A percentile compares a stretch with the other conserved stretches of the same genome.
phyloP scores from a whole-genome alignment of 2,113 vertebrate genomes.

The Podarcis muralis region DNA sequence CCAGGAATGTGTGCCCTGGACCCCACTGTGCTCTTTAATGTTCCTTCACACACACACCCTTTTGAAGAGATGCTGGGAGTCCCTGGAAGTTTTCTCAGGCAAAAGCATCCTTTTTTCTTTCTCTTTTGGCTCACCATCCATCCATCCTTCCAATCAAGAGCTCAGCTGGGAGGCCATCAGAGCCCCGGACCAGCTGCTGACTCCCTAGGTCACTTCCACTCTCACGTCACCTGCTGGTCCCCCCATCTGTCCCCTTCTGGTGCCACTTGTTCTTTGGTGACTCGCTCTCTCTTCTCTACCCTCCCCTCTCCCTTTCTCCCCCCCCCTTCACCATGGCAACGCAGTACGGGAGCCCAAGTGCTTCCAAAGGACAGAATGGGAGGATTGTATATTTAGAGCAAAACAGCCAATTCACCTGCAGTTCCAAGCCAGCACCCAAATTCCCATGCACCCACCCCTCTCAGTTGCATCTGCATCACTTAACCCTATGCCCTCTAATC shows the following conservation, averaged over 20 bases:
- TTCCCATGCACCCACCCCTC: background rate
- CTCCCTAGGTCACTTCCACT: constrained; percentile 3
- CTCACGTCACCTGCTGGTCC: background rate
- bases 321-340: constrained; percentile 13
- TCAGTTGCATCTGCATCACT: background rate
- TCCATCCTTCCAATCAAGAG: background rate
- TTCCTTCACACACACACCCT: background rate
- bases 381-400: background rate
- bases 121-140: background rate
- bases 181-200: constrained; percentile 17
- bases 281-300: background rate
- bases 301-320: background rate
- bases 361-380: constrained; percentile 1
- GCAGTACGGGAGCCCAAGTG: background rate
- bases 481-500: background rate
- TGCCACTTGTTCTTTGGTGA: background rate
- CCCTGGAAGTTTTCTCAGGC: background rate
- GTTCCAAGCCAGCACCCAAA: background rate
- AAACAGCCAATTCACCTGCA: background rate
- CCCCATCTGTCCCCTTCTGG: constrained; percentile 3
- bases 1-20: background rate
- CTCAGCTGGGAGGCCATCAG: background rate
- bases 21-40: background rate
- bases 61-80: background rate
- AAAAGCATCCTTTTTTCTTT: background rate